Base-by-base conservation (phyloP, 2,113 vertebrate species). In the Sula dactylatra region DNA sequence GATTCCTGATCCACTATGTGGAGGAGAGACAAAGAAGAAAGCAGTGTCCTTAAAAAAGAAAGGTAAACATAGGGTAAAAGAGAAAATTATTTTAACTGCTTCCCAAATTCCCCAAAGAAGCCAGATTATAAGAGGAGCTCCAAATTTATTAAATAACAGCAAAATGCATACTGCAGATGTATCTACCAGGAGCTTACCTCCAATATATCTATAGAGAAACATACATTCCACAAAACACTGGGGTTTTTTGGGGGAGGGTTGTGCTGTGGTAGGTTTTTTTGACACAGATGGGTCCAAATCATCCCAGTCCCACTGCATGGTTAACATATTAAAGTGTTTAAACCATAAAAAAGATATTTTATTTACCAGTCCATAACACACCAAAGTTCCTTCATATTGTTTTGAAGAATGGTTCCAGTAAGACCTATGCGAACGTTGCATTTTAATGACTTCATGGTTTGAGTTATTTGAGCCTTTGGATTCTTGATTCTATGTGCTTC, bases 401-500 rank as follows among this genome's bases (percentile, higher is more conserved):
- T 99, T 96, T 99, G 99, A 86, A 99, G 98, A 97, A 99, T 98
- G 66, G 99, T 99, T 88, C 99, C 99, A 77, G 99, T 99, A 94
- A 99, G 99, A 80, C 99, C 99, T 83, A 99, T 97, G 78, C 99
- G 98, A 82, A 99, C 98, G 86, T 64, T 95, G 92, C 99, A 99
- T 74, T 96, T 98, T 94, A 99, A 95, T 69, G 97, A 97, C 93
- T 99, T 99, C 99, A 99, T 99, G 34, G 98, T 98, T 94, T 99
- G 98, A 66, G 99, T 99, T 96, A 99, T 98, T 95, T 98, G 99
- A 61, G 99, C 98, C 78, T 98, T 99, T 79, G 99, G 99, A 96
- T 99, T 99, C 98, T 99, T 99, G 94, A 99, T 98, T 98, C 99
- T 99, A 32, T 99, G 99, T 34, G 98, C 99, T 98, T 99, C 99